These are phyloP conservation scores for Agrenia bidenticulata DNA, from an alignment of 2,888 invertebrate genomes.

Conservation along the genomic window DNA sequence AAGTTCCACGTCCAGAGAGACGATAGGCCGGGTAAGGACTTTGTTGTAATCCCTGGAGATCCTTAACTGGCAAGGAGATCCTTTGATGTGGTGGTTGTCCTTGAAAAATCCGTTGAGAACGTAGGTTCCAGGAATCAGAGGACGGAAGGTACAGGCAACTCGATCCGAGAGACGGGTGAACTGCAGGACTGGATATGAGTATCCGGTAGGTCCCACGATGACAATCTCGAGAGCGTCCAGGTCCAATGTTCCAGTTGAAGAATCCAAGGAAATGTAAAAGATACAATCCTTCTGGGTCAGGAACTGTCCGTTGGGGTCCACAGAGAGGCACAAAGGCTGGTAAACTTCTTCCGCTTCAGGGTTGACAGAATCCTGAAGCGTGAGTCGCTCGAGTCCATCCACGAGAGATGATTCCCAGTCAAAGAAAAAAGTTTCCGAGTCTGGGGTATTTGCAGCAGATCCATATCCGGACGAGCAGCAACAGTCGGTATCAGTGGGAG, in stretches of 20 bases:
- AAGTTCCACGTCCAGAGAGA: not conserved
- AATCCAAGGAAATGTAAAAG: not conserved
- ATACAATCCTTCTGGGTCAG: not conserved
- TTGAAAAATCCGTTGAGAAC: not conserved
- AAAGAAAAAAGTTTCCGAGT: not conserved
- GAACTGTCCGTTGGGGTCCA: not conserved
- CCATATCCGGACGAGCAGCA: slow-evolving; percentile 2
- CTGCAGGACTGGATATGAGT: not conserved
- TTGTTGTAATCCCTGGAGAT: slow-evolving; percentile 2
- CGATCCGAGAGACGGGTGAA: slow-evolving; percentile 2
- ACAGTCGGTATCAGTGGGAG: not conserved
- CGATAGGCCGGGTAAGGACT: not conserved
- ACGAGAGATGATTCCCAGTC: not conserved
- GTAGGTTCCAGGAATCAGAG: not conserved
- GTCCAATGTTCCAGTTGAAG: not conserved
- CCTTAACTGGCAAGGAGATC: not conserved
- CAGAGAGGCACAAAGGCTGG: not conserved
- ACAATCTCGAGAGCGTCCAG: not conserved
- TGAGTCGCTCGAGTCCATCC: not conserved
- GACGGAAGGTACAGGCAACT: slow-evolving; percentile 4
- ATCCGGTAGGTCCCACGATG: slow-evolving; percentile 3
- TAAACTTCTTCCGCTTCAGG: not conserved
- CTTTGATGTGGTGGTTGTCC: not conserved
- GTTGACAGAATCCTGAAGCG: not conserved
- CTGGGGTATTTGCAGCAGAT: not conserved